Evolutionary conservation across 2,888 invertebrate species (phyloP), one percentile per base, ranked within the genome.

Genomic region (Tillus elongatus): DNA sequence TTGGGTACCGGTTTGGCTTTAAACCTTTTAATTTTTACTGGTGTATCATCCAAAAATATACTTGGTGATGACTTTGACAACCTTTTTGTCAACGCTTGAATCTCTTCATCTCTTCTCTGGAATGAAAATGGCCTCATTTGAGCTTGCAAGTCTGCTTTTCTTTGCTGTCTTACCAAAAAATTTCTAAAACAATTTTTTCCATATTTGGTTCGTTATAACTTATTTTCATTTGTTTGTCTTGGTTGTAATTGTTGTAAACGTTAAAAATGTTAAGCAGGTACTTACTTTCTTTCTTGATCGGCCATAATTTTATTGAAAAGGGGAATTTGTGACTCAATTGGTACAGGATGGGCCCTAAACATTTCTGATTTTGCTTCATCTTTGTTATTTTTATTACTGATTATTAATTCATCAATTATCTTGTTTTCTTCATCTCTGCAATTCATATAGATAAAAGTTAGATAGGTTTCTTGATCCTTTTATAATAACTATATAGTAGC

Each of bases 221-320:
- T 19, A 19, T 19, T 6, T 19, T 19, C 6, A 19, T n/a, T 8
- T 19, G 6, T 19, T 19, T 19, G 24, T 19, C 24, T 19, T 19
- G 24, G 24, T 19, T 19, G 24, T 19, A 19, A 19, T 19, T 19
- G n/a, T n/a, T 19, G 24, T 19, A 6, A 19, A 19, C 24, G n/a
- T 19, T n/a, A 32, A 13, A 32, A 4, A 32, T 14, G 15, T 4
- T 13, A 4, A 13, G 4, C 11, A 16, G 10, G 11, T 34, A 34
- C 42, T 42, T 49, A 79, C 82, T 80, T 76, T 68, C 75, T 73
- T 56, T 82, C 79, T 61, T 81, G 80, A 42, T 81, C 79, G 44
- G 75, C 77, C 52, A 82, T 66, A 43, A 83, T 74, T 67, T 79
- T 79, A 53, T 82, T 76, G 50, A 79, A 82, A 10, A 82, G 67